Evolutionary conservation across 2,888 invertebrate species (phyloP).

Genomic region (Phalangium opilio): DNA sequence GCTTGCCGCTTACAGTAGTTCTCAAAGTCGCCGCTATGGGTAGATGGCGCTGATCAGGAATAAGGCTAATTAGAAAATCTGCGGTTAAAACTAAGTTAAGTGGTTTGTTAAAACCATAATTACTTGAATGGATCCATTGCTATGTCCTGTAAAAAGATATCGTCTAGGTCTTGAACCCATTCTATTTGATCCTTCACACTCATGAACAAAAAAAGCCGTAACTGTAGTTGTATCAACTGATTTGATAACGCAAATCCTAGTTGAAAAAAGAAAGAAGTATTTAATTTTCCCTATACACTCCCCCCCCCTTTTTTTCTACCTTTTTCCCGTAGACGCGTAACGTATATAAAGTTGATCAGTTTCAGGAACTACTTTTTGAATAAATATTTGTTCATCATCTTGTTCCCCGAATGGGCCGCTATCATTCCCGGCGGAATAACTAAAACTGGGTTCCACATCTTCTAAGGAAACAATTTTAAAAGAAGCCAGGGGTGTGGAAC

Average conservation of each 20-base stretch:
- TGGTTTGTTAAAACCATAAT: too few relatives aligned
- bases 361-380: constrained; percentile 94
- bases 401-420: constrained; percentile 91
- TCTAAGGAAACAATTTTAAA: constrained; percentile 86
- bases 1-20: too few relatives aligned
- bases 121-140: constrained; percentile 71
- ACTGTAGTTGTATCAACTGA: constrained; percentile 88
- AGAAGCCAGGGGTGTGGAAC: constrained; percentile 89
- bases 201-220: constrained; percentile 89
- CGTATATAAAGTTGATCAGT: constrained; percentile 88
- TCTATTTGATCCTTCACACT: constrained; percentile 89
- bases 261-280: constrained; percentile 5
- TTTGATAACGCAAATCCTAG: constrained; percentile 78
- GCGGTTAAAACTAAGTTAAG: too few relatives aligned
- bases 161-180: constrained; percentile 76
- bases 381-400: constrained; percentile 89
- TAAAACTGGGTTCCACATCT: constrained; percentile 35
- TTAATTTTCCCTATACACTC: too few relatives aligned
- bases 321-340: constrained; percentile 84
- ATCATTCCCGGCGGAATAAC: constrained; percentile 43
- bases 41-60: too few relatives aligned
- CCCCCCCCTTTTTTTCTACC: too few relatives aligned
- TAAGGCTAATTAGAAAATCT: too few relatives aligned
- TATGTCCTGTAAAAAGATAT: constrained; percentile 80
- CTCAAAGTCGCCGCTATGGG: too few relatives aligned